Conservation (phyloP, 2,888 invertebrate genomes). For the Apotomis betuletana region DNA sequence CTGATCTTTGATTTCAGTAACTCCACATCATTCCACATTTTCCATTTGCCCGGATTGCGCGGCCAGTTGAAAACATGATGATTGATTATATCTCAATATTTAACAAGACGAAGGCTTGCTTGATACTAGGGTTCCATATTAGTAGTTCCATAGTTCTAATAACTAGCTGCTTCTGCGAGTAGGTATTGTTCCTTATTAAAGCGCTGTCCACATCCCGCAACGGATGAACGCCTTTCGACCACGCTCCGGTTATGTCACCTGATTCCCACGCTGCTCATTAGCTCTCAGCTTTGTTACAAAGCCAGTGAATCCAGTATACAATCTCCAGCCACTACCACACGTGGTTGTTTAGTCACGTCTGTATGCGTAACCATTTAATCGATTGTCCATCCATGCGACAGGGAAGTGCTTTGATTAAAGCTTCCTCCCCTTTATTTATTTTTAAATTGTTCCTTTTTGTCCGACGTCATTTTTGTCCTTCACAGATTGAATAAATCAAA, state of each 20-base stretch:
- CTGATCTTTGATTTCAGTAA: too few relatives aligned
- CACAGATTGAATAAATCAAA: slow-evolving; percentile 54
- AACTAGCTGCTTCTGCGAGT: not conserved
- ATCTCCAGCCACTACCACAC: slow-evolving; percentile 41
- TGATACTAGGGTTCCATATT: too few relatives aligned
- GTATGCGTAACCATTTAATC: slow-evolving; percentile 66
- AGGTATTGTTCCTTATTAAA: slow-evolving; percentile 42
- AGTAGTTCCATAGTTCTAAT: not conserved
- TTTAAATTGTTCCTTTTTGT: slow-evolving; percentile 69
- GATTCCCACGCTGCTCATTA: slow-evolving; percentile 35
- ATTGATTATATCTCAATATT: too few relatives aligned
- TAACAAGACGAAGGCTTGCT: too few relatives aligned
- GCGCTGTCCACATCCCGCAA: slow-evolving; percentile 47
- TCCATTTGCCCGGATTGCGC: too few relatives aligned
- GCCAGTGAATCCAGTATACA: slow-evolving; percentile 43
- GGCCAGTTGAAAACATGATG: too few relatives aligned
- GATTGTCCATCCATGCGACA: slow-evolving; percentile 74
- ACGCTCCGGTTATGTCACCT: slow-evolving; percentile 45
- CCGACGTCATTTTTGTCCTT: slow-evolving; percentile 51
- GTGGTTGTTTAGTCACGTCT: slow-evolving; percentile 51
- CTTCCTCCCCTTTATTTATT: slow-evolving; percentile 77
- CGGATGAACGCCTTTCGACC: slow-evolving; percentile 49
- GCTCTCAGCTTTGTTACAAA: slow-evolving; percentile 46
- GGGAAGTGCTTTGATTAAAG: slow-evolving; percentile 76
- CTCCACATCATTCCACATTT: too few relatives aligned